phyloP scores from a whole-genome alignment of 2,888 invertebrate species.

The Hirtodrosophila cameraria region DNA sequence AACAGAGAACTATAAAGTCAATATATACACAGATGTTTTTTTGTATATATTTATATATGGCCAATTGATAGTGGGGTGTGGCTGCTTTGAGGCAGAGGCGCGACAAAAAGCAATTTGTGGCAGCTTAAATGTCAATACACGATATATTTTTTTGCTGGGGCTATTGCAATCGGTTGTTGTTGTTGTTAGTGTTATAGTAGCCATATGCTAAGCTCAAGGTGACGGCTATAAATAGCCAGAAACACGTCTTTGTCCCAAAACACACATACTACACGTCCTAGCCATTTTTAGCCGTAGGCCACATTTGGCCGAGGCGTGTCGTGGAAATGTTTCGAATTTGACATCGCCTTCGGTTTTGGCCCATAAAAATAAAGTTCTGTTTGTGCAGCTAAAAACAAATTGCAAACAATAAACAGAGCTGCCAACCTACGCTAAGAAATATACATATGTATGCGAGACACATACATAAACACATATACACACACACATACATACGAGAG shows the following conservation, averaged over 20 bases:
- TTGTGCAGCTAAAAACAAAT: slow-evolving; percentile 73
- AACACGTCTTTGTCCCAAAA: background rate
- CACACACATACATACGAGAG: background rate
- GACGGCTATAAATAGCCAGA: slow-evolving; percentile 56
- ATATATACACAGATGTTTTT: slow-evolving; percentile 1
- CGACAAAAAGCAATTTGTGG: slow-evolving; percentile 72
- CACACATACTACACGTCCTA: slow-evolving; percentile 63
- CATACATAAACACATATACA: slow-evolving; percentile 15
- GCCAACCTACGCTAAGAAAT: slow-evolving; percentile 29
- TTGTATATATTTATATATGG: background rate
- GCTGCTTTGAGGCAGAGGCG: slow-evolving; percentile 15
- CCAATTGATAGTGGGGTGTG: too few relatives aligned
- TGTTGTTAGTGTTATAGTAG: slow-evolving; percentile 34
- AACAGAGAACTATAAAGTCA: slow-evolving; percentile 3
- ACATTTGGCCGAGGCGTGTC: slow-evolving; percentile 15
- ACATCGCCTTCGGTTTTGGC: background rate
- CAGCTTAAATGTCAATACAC: slow-evolving; percentile 75
- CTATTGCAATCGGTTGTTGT: slow-evolving; percentile 43
- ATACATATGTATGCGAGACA: slow-evolving; percentile 39
- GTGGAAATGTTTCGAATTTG: background rate
- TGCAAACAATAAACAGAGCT: slow-evolving; percentile 73
- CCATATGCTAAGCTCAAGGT: slow-evolving; percentile 53
- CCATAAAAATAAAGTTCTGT: slow-evolving; percentile 70
- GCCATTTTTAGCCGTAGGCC: slow-evolving; percentile 60
- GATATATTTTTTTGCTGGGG: slow-evolving; percentile 43